Evolutionary conservation across 2,888 invertebrate species (phyloP), one percentile per base, ranked within the genome.

Genomic region (Drosophila helvetica): DNA sequence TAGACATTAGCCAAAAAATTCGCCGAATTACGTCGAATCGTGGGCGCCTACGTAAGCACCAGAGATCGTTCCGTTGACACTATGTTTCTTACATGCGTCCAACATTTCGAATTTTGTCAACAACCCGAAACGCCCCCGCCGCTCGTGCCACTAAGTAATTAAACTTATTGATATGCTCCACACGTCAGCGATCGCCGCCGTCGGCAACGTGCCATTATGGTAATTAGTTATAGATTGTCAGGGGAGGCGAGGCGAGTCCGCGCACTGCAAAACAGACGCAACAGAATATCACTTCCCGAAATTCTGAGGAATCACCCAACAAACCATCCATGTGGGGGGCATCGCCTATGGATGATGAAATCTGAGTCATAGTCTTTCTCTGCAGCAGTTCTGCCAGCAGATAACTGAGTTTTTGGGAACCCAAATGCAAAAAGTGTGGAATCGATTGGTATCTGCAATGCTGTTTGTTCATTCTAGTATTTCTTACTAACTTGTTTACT

Each of bases 121-220:
- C 56, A 66, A 51, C 87, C 15, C 15, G 6, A n/a, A n/a, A 38
- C 38, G 82, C 79, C 76, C 67, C 81, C 81, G 66, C 17, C 54
- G 42, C 77, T 78, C 87, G 85, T 86, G 85, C 70, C 65, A 50
- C 48, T 17, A 9, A 47, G 43, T 17, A 38, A 9, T 19, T 6
- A 6, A 25, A 56, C 59, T 57, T 46, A 85, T 77, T 74, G 77
- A 42, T 68, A 71, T 84, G 82, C 75, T 57, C 6, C 19, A 42
- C 2, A 76, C 88, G 86, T 83, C 88, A 87, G 65, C 58, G 64
- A 68, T 71, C 55, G 68, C 71, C 8, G 4, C n/a, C 22, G 22
- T 4, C 78, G 74, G 73, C 78, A 64, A 82, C 83, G 83, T 88
- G 88, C 63, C 66, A 67, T 77, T 80, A 80, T 78, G 86, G 67